Evolutionary conservation across 2,888 invertebrate species (phyloP).

Genomic region (Tetrapedia diversipes): DNA sequence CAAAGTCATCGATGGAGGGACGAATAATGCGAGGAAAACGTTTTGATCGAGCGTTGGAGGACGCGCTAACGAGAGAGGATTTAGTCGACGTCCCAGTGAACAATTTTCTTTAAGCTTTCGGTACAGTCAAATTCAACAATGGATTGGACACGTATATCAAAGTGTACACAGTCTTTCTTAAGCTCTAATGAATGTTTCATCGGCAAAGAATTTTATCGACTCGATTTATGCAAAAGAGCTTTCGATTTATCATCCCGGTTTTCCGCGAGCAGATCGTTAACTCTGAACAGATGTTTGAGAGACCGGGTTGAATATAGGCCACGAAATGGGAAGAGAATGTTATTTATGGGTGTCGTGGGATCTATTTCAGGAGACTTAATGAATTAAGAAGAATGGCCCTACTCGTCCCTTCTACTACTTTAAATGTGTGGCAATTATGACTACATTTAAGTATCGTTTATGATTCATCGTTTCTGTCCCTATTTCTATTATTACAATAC

Average conservation of each 20-base stretch:
- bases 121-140: background rate
- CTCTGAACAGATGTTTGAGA: constrained; percentile 10
- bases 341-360: background rate
- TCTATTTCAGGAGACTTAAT: background rate
- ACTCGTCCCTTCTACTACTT: background rate
- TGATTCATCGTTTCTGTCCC: background rate
- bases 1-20: constrained; percentile 25
- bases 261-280: constrained; percentile 9
- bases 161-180: background rate
- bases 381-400: background rate
- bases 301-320: background rate
- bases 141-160: background rate
- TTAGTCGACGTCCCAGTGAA: background rate
- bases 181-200: constrained; percentile 15
- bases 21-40: constrained; percentile 32
- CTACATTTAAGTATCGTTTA: background rate
- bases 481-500: background rate
- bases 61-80: constrained; percentile 41
- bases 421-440: background rate
- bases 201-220: constrained; percentile 6
- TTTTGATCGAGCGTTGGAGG: constrained; percentile 16
- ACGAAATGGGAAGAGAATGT: constrained; percentile 1
- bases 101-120: constrained; percentile 22
- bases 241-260: constrained; percentile 7
- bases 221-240: constrained; percentile 8